These are phyloP conservation scores for Leptinotarsa texana DNA, from an alignment of 1,140 invertebrate genomes.

Conservation along the genomic window DNA sequence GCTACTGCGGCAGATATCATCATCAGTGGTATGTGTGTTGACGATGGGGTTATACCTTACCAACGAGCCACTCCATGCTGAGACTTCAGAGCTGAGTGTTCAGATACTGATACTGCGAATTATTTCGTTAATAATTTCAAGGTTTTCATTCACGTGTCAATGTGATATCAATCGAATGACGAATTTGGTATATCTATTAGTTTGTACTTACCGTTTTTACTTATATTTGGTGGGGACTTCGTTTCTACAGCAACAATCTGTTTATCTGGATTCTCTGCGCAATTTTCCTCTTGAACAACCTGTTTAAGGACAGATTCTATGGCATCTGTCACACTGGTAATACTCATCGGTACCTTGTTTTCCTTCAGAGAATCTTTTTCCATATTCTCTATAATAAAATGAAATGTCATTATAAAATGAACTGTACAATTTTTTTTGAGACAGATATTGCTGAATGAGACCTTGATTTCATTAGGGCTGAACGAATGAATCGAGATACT, in stretches of 20 bases:
- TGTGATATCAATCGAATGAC: no score
- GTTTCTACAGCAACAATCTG: background rate
- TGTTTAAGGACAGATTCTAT: slow-evolving; percentile 64
- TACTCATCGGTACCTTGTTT: slow-evolving; percentile 54
- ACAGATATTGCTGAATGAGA: background rate
- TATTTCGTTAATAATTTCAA: no score
- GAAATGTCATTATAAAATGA: background rate
- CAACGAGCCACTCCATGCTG: no score
- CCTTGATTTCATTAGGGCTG: no score
- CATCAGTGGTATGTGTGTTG: no score
- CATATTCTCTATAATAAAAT: slow-evolving; percentile 31
- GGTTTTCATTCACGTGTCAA: no score
- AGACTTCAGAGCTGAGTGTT: no score
- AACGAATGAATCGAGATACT: no score
- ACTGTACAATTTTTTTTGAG: background rate
- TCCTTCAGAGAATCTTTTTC: slow-evolving; percentile 51
- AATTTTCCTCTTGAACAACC: slow-evolving; percentile 16
- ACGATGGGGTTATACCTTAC: no score
- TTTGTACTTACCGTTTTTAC: slow-evolving; percentile 1
- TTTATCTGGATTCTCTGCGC: slow-evolving; percentile 8
- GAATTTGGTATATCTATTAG: no score
- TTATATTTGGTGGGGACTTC: background rate
- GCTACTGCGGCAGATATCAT: no score
- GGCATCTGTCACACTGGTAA: slow-evolving; percentile 57
- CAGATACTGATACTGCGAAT: no score